phyloP scores from a whole-genome alignment of 2,888 invertebrate species.

The Gari tellinella region DNA sequence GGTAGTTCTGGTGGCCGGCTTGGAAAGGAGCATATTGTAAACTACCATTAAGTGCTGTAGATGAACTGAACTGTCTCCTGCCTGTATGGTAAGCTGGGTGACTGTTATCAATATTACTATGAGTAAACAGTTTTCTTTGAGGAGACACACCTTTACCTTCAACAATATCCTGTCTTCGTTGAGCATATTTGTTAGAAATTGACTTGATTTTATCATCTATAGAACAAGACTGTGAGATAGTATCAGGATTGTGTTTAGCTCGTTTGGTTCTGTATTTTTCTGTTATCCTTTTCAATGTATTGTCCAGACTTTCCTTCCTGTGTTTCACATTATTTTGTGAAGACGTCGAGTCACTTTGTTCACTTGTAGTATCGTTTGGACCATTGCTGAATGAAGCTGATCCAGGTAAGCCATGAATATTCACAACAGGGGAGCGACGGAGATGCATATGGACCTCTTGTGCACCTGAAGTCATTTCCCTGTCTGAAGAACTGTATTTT shows the following conservation, averaged over 20 bases:
- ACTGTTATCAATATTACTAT: no score
- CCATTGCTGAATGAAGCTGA: neutral
- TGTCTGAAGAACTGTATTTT: constrained; percentile 46
- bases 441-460: constrained; percentile 40
- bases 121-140: no score
- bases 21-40: no score
- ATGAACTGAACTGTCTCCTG: no score
- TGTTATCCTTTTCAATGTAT: constrained; percentile 41
- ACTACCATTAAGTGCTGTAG: neutral
- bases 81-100: no score
- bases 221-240: neutral
- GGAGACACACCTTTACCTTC: constrained; percentile 31
- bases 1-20: no score
- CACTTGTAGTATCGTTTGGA: no score
- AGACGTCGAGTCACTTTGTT: neutral
- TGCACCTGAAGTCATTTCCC: constrained; percentile 53
- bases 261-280: constrained; percentile 41
- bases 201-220: constrained; percentile 35
- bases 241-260: neutral
- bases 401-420: constrained; percentile 3
- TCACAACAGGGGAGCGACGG: constrained; percentile 14
- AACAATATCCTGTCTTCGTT: constrained; percentile 38
- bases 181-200: constrained; percentile 47
- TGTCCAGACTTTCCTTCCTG: constrained; percentile 22
- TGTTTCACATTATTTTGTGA: no score